Base-by-base conservation (phyloP, 1,140 invertebrate species). In the Battus philenor region DNA sequence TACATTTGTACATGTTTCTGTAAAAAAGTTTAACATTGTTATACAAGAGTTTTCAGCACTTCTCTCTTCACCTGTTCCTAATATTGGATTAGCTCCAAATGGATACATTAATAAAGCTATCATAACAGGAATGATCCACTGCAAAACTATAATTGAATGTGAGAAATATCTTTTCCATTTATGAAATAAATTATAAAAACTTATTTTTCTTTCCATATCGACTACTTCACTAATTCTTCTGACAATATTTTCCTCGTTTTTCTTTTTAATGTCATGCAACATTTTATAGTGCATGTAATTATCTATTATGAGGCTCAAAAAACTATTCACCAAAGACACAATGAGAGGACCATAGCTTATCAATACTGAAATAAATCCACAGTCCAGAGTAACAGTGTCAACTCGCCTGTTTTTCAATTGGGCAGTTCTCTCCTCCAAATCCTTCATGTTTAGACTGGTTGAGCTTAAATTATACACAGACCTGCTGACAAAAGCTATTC, bases 261-360 rank as follows among this genome's bases (percentile, higher is more conserved):
- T 62, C 15, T 32, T 50, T 27, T 74, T 73, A 1, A 59, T 46
- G 5, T 74, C 63, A 16, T 43, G 30, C n/a, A 80, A 13, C 50
- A 76, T 71, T 57, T 49, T 67, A 22, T 80, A 84, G 41, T 81
- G 73, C 72, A 81, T 67, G 33, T 80, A 84, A 51, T 81, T 84
- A 29, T 84, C 75, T 44, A 84, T 74, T 4, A 81, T 48, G 0
- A 81, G 54, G 6, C 64, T 74, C 15, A 82, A 26, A 50, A 86
- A 83, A 49, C 76, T 82, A 29, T 85, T 86, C 0, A 86, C 73
- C 27, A 84, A 51, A n/a, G 80, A 72, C 12, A 78, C 52, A 11
- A 83, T 64, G 10, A 82, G 39, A 6, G 79, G 79, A 27, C 80
- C 77, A 45, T 77, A 84, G 15, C 70, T 66, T 32, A 80, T 47